Conservation (phyloP, 2,797 vertebrate species). For the Oreortyx pictus region DNA sequence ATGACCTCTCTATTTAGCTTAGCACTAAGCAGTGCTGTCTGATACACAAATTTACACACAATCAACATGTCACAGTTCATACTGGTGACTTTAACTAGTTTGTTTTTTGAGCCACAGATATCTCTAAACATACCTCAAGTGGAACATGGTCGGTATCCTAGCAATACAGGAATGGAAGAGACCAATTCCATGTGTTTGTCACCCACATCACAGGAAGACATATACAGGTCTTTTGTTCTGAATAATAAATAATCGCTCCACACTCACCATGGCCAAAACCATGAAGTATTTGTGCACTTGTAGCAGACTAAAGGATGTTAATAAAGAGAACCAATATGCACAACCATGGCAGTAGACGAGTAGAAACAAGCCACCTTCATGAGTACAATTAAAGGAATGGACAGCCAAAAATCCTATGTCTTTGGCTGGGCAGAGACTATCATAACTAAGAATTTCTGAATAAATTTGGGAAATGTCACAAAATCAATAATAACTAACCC, state of each 20-base stretch:
- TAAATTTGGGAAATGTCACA: neutral
- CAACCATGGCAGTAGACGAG: neutral
- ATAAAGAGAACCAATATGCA: neutral
- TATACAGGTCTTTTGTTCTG: neutral
- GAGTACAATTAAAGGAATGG: neutral
- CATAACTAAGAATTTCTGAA: constrained; percentile 2
- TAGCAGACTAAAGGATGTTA: neutral
- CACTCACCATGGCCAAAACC: neutral
- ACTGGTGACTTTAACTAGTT: neutral
- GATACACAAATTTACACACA: neutral
- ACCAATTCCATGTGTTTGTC: neutral
- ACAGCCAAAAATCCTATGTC: neutral
- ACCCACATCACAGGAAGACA: neutral
- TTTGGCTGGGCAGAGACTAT: neutral
- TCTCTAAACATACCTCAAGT: neutral
- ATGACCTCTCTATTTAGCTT: neutral
- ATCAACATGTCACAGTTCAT: neutral
- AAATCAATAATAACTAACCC: neutral
- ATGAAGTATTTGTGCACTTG: neutral
- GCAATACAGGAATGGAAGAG: neutral
- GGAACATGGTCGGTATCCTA: neutral
- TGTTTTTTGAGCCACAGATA: neutral
- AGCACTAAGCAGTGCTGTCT: neutral
- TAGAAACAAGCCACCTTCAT: neutral
- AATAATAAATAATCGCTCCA: neutral